These are phyloP conservation scores for Phymastichus coffea DNA, from an alignment of 1,140 invertebrate species.

Conservation along the genomic window DNA sequence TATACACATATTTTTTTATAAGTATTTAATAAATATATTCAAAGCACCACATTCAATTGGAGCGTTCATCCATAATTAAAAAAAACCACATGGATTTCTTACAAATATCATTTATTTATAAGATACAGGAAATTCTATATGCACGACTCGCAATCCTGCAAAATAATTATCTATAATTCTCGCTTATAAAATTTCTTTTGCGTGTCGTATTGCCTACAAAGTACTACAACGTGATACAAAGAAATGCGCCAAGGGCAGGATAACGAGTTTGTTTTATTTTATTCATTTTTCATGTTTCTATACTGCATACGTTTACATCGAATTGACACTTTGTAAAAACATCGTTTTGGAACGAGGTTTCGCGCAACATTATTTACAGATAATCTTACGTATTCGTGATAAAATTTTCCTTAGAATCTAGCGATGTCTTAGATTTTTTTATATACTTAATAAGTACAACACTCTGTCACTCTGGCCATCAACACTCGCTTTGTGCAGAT, in stretches of 20 bases:
- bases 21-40: constrained; percentile 54
- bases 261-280: constrained; percentile 8
- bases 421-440: not conserved
- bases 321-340: not conserved
- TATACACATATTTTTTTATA: constrained; percentile 57
- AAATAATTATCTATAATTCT: constrained; percentile 30
- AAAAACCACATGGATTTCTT: constrained; percentile 26
- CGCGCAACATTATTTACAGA: constrained; percentile 22
- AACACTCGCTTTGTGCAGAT: no score
- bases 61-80: not conserved
- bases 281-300: not conserved
- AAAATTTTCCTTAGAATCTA: constrained; percentile 8
- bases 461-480: constrained; percentile 8
- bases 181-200: constrained; percentile 31
- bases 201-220: constrained; percentile 32
- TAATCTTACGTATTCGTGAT: constrained; percentile 19
- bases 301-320: not conserved
- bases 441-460: constrained; percentile 18
- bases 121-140: constrained; percentile 33
- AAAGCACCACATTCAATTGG: constrained; percentile 4
- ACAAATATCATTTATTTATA: constrained; percentile 33
- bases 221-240: constrained; percentile 33
- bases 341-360: no score
- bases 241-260: constrained; percentile 18
- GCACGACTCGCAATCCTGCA: constrained; percentile 11